Conservation (phyloP, 2,888 invertebrate genomes). For the Rotaria macrura region DNA sequence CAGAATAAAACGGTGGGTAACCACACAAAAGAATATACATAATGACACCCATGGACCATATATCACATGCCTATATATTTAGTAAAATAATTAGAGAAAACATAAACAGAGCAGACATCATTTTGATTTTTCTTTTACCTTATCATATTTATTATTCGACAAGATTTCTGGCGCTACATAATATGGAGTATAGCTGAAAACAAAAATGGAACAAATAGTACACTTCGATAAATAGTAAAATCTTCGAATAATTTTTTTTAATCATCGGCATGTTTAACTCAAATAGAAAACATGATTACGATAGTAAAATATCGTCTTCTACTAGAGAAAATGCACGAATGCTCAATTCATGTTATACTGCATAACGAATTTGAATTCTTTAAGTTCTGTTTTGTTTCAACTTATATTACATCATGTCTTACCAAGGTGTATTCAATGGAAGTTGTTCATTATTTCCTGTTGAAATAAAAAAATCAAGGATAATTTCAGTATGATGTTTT, state of each 20-base stretch:
- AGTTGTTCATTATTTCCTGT: neutral
- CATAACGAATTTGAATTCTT: too few species aligned
- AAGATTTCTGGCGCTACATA: slow-evolving; percentile 67
- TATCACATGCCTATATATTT: slow-evolving; percentile 69
- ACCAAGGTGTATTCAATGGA: neutral
- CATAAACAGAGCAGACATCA: too few species aligned
- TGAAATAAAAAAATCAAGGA: neutral
- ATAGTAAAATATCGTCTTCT: too few species aligned
- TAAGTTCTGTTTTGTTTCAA: too few species aligned
- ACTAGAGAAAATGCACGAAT: too few species aligned
- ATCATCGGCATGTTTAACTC: too few species aligned
- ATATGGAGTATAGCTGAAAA: slow-evolving; percentile 27
- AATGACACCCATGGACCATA: slow-evolving; percentile 96
- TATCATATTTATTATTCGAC: slow-evolving; percentile 93
- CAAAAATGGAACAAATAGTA: neutral
- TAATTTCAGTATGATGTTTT: neutral
- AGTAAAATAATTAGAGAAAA: too few species aligned
- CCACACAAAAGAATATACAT: slow-evolving; percentile 77
- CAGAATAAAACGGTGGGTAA: slow-evolving; percentile 87
- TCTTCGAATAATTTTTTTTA: too few species aligned
- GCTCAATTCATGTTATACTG: too few species aligned
- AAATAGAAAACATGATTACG: too few species aligned
- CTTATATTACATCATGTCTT: neutral
- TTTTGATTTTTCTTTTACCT: slow-evolving; percentile 44
- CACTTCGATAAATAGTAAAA: neutral